Base-by-base conservation (phyloP, 2,888 invertebrate species). In the Tinea pellionella region DNA sequence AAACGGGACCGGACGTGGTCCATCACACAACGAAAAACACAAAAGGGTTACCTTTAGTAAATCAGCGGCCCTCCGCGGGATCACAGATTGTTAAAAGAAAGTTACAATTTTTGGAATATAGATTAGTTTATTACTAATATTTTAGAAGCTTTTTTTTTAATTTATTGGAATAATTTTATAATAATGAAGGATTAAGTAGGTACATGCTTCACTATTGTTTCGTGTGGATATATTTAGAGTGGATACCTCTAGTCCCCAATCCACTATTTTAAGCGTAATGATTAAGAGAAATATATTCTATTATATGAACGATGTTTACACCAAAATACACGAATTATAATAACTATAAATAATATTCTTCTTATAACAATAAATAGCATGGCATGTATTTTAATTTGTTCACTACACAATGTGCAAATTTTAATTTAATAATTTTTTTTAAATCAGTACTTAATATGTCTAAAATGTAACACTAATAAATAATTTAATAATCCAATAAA, bases 51-150 rank as follows among this genome's bases (percentile, higher is more conserved):
- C 87, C 85, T 86, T 85, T 60, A 72, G 18, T 19, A 67, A 72
- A 13, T 29, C 67, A 72, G 78, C 79, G 75, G 84, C 78, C 74
- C 85, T 82, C 82, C 83, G 72, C 70, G 71, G 80, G 73, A 74
- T 80, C 81, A 75, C 74, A 72, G 75, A 71, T 69, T 77, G 84
- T 80, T 81, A 81, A 82, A 86, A 87, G 86, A 87, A 86, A 85
- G 78, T 81, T 77, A 85, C 81, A 19, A 9, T 59, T 84, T 24
- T 82, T 84, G 82, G 87, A 85, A 77, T 86, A 87, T 74, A 85
- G 78, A 80, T 83, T 2, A 85, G 78, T 86, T 87, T 86, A 87
- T 86, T 87, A 85, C 82, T 85, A 85, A 77, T 42, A 76, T 78
- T 79, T 78, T 24, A 78, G 73, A 83, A 84, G 85, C 84, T 68